A percentile compares a stretch with the other conserved stretches of the same genome.
Evolutionary conservation across 2,797 vertebrate species (phyloP).

Genomic region (Pseudomugil gertrudae): DNA sequence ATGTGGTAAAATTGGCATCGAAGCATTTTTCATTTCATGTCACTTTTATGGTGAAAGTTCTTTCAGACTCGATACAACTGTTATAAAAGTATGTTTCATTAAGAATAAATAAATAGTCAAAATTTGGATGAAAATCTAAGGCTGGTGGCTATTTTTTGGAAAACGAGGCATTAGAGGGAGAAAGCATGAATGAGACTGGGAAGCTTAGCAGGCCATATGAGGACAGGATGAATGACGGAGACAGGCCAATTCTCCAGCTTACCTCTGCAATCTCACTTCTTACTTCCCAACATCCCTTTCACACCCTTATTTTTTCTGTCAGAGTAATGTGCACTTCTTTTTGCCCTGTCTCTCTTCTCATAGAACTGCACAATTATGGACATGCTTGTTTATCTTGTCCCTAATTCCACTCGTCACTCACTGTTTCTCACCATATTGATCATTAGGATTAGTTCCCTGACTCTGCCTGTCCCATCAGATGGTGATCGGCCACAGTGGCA

Average conservation of each 20-base stretch:
- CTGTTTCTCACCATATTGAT: conserved; percentile 64
- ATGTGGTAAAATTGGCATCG: too few relatives aligned
- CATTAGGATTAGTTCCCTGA: conserved; percentile 76
- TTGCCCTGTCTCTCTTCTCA: conserved; percentile 32
- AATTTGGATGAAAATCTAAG: background rate
- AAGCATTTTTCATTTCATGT: background rate
- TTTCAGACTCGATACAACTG: background rate
- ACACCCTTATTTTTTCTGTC: conserved; percentile 38
- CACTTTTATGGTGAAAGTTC: background rate
- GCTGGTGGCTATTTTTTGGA: conserved; percentile 5
- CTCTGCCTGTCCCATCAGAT: conserved; percentile 69
- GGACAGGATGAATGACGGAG: conserved; percentile 50
- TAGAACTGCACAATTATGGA: conserved; percentile 15
- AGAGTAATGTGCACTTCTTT: conserved; percentile 31
- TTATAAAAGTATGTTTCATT: background rate
- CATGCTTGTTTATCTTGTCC: conserved; percentile 67
- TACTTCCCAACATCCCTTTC: conserved; percentile 32
- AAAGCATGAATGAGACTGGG: conserved; percentile 22
- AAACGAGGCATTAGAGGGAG: conserved; percentile 30
- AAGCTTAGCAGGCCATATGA: conserved; percentile 42
- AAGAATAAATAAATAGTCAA: background rate
- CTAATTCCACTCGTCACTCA: conserved; percentile 68
- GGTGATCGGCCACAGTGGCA: conserved; percentile 65
- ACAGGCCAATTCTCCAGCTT: conserved; percentile 56
- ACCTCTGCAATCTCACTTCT: conserved; percentile 45